A percentile compares a stretch with the other conserved stretches of the same genome.
phyloP scores from a whole-genome alignment of 2,113 vertebrate species.

The Athene cunicularia region DNA sequence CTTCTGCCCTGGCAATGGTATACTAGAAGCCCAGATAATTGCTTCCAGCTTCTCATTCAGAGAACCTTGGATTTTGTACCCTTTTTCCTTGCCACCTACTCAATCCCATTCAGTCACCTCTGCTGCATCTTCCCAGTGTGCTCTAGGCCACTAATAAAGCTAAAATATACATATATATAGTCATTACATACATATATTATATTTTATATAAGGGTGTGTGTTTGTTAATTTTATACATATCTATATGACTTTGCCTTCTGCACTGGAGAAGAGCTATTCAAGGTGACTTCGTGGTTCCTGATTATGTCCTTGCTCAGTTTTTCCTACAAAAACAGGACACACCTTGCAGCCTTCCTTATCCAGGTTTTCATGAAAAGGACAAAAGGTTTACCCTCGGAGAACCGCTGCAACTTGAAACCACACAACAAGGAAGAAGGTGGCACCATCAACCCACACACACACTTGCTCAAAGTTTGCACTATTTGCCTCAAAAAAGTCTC shows the following conservation, averaged over 20 bases:
- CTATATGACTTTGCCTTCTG: not conserved
- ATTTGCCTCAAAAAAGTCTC: not conserved
- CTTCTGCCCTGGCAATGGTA: not conserved
- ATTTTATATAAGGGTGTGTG: not conserved
- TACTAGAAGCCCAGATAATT: not conserved
- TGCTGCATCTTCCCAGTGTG: accelerated
- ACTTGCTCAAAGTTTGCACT: not conserved
- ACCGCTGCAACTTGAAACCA: not conserved
- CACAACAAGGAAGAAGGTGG: not conserved
- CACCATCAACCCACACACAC: accelerated
- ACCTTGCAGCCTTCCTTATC: not conserved
- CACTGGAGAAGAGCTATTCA: not conserved
- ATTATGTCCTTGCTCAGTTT: not conserved
- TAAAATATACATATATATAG: not conserved
- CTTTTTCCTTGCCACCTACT: not conserved
- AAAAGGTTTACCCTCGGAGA: not conserved
- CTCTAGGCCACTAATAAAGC: not conserved
- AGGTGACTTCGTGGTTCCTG: not conserved
- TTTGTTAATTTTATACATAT: not conserved
- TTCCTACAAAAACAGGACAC: not conserved
- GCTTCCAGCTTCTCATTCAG: not conserved
- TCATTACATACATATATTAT: not conserved
- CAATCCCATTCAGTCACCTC: not conserved
- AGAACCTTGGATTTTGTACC: not conserved
- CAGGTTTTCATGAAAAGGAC: not conserved